Evolutionary conservation across 2,888 invertebrate species (phyloP), one percentile per base, ranked within the genome.

Genomic region (Acleris laterana): DNA sequence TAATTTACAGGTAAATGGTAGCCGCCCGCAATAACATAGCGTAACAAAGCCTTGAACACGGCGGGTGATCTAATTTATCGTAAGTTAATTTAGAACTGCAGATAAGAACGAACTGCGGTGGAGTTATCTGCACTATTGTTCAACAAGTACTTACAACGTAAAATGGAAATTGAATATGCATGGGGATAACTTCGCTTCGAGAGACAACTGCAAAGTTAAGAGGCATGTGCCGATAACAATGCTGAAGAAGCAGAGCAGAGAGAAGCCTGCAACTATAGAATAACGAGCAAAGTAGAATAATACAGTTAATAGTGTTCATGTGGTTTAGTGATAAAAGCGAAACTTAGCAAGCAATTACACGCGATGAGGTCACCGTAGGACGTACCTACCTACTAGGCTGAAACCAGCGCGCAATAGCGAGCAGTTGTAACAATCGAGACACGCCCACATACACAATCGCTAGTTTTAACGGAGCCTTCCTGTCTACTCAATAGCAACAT

Each of bases 381-480:
- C 74, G 77, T 73, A 63, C n/a, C n/a, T n/a, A n/a, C n/a, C n/a
- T n/a, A n/a, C 65, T 58, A 52, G 57, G 51, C 55, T 46, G 55
- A 65, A 77, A 73, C 77, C 81, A 85, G 87, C 83, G 82, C 88
- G 89, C 88, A 89, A 82, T 86, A 86, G 75, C 76, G 71, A 71
- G 74, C 77, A 77, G 81, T 76, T 80, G 77, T 80, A 79, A 84
- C 85, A 84, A 87, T 84, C 83, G 72, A 77, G 82, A 73, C 87
- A 85, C 89, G 74, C 90, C 90, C 84, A 86, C 88, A 71, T 74
- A 56, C 71, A 83, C 85, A 85, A 84, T 87, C 83, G 74, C 78
- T 79, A 77, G 80, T 83, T 87, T 83, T 80, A 77, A 83, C 80
- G 84, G 75, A 79, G 71, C 78, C 83, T 89, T 90, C 91, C 91